Evolutionary conservation across 2,113 vertebrate genomes (phyloP).

Genomic region (Camelus bactrianus): DNA sequence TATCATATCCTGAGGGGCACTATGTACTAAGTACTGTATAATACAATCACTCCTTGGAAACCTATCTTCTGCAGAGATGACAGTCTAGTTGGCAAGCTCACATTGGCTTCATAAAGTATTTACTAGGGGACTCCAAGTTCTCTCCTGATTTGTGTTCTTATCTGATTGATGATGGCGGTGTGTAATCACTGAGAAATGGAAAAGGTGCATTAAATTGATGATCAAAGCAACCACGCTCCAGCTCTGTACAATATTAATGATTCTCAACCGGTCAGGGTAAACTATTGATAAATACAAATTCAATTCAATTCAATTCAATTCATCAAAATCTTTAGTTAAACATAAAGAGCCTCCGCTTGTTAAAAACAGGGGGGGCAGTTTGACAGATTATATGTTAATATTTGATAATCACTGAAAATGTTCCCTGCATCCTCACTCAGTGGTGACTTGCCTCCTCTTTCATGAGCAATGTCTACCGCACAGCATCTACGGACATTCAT

Average conservation of each 20-base stretch:
- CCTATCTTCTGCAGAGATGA: background rate
- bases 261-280: background rate
- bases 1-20: background rate
- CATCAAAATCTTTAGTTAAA: constrained; percentile 37
- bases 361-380: background rate
- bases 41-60: constrained; percentile 30
- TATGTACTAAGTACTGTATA: background rate
- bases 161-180: background rate
- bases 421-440: background rate
- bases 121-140: background rate
- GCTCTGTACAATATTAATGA: background rate
- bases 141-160: constrained; percentile 40
- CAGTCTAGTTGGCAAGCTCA: constrained; percentile 17
- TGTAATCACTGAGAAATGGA: background rate
- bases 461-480: background rate
- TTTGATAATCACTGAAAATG: background rate
- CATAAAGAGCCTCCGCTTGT: background rate
- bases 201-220: background rate
- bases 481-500: background rate
- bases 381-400: background rate
- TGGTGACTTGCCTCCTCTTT: background rate
- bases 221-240: background rate
- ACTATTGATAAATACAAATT: background rate
- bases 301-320: background rate
- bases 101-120: constrained; percentile 50